Conservation (phyloP, 1,140 invertebrate genomes). For the Nasonia longicornis region DNA sequence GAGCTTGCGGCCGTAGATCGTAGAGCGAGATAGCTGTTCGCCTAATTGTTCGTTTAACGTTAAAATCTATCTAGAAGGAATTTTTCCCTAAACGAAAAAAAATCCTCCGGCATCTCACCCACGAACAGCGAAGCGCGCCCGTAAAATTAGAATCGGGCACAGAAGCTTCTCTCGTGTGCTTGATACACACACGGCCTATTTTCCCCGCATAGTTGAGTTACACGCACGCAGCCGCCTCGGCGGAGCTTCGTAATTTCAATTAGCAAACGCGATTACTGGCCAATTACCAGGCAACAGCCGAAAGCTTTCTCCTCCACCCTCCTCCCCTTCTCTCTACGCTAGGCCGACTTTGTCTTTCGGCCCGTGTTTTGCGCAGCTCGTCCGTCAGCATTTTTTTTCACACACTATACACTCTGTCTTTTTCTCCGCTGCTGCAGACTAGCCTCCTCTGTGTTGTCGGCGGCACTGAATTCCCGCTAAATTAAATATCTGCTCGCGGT, state of each 20-base stretch:
- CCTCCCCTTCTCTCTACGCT: background rate
- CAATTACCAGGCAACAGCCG: slow-evolving; percentile 51
- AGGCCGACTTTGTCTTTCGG: background rate
- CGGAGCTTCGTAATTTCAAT: slow-evolving; percentile 56
- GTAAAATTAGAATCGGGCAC: background rate
- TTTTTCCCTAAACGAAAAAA: background rate
- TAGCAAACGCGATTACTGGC: slow-evolving; percentile 59
- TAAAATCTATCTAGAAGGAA: no score
- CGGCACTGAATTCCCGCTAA: slow-evolving; percentile 18
- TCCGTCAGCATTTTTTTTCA: background rate
- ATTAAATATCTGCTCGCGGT: slow-evolving; percentile 44
- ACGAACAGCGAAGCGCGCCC: background rate
- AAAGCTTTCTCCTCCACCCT: slow-evolving; percentile 13
- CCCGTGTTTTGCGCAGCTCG: background rate
- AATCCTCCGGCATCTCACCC: background rate
- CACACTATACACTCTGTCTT: background rate
- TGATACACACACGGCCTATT: background rate
- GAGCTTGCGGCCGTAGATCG: background rate
- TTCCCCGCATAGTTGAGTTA: slow-evolving; percentile 4
- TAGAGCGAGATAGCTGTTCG: no score
- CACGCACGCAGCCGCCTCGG: background rate
- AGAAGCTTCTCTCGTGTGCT: background rate
- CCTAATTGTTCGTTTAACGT: no score
- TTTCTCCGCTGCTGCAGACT: background rate
- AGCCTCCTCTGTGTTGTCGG: background rate